Evolutionary conservation across 2,113 vertebrate genomes (phyloP).

Genomic region (Crotalus helleri): DNA sequence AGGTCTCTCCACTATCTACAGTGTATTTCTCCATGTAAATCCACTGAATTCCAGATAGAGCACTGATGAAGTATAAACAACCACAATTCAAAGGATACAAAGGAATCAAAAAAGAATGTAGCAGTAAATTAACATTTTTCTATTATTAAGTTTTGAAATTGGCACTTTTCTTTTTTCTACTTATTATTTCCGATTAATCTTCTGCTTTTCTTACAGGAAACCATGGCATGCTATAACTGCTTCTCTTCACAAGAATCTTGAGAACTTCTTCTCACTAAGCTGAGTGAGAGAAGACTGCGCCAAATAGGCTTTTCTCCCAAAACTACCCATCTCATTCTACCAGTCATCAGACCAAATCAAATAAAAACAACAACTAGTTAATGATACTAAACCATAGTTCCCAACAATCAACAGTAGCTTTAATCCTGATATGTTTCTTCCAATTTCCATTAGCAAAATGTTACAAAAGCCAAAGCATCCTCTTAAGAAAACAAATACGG

Average conservation of each 20-base stretch:
- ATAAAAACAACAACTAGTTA: not conserved
- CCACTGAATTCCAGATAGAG: not conserved
- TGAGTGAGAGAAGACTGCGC: not conserved
- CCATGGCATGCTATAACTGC: not conserved
- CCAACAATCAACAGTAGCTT: not conserved
- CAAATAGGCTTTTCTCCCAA: not conserved
- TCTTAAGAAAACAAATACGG: not conserved
- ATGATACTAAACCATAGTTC: not conserved
- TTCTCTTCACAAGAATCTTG: not conserved
- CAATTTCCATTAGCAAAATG: not conserved
- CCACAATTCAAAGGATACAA: too few species aligned
- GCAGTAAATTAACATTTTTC: not conserved
- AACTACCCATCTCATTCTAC: constrained; percentile 1
- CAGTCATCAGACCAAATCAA: not conserved
- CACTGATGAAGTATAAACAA: not conserved
- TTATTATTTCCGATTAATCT: not conserved
- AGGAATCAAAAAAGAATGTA: not conserved
- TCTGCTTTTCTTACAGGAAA: not conserved
- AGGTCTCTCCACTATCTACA: not conserved
- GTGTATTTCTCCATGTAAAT: not conserved
- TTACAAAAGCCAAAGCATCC: not conserved
- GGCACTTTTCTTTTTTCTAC: not conserved
- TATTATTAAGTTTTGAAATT: not conserved
- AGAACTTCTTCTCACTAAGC: not conserved
- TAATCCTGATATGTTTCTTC: not conserved